Percentiles rank a stretch among this genome's conserved stretches.
Evolutionary conservation across 2,113 vertebrate genomes (phyloP).

Genomic region (Cariama cristata): DNA sequence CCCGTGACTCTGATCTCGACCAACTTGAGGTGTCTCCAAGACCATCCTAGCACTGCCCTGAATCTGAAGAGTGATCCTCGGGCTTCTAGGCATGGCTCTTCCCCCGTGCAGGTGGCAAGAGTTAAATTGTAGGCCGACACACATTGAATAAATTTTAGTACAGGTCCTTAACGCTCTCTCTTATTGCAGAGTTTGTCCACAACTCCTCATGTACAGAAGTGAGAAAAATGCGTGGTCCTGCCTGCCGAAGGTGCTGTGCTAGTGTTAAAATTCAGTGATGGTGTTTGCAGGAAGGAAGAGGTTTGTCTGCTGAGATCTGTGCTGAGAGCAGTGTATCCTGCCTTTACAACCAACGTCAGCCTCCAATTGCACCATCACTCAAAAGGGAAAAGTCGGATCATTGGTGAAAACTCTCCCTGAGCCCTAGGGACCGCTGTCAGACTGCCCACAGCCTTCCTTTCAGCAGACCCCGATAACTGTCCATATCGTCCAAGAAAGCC

Average conservation of each 20-base stretch:
- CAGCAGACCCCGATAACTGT: fast-evolving
- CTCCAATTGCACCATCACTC: background rate
- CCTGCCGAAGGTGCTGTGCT: background rate
- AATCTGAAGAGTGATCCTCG: background rate
- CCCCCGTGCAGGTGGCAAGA: too few relatives aligned
- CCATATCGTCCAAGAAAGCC: background rate
- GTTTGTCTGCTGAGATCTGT: background rate
- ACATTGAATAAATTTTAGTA: background rate
- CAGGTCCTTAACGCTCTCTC: background rate
- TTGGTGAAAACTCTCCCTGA: background rate
- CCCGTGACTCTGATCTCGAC: background rate
- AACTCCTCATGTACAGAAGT: background rate
- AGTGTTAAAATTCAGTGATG: background rate
- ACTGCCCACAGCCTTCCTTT: background rate
- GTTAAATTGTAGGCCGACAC: background rate
- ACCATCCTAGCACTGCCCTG: background rate
- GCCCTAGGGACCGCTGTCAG: background rate
- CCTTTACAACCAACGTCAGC: fast-evolving
- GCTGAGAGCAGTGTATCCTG: background rate
- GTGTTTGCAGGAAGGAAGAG: background rate
- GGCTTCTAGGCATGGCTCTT: background rate
- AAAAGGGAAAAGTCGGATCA: background rate
- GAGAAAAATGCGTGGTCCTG: background rate
- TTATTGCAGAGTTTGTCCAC: background rate
- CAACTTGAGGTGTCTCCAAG: background rate